Evolutionary conservation across 2,797 vertebrate genomes (phyloP).

Genomic region (Rhabdomys pumilio): DNA sequence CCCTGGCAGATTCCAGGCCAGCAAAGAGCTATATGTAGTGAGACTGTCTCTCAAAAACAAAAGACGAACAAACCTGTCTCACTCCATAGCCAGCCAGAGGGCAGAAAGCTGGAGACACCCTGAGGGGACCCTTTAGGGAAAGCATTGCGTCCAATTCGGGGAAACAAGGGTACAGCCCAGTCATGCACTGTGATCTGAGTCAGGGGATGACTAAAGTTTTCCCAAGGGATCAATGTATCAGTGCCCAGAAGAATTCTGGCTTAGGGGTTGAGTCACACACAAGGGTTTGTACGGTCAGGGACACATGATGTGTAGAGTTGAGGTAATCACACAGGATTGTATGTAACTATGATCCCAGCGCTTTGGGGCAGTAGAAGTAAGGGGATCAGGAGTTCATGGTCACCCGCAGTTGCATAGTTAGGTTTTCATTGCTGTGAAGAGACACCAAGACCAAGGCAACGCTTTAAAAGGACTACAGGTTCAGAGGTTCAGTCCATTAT

Average conservation of each 20-base stretch:
- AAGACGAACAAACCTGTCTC: not conserved
- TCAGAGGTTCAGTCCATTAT: not conserved
- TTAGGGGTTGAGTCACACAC: not conserved
- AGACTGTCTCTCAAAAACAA: not conserved
- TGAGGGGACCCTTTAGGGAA: not conserved
- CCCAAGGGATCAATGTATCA: not conserved
- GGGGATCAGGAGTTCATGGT: not conserved
- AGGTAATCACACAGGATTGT: not conserved
- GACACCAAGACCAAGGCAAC: not conserved
- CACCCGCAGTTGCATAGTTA: not conserved
- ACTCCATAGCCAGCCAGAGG: not conserved
- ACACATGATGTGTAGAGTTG: too few species aligned
- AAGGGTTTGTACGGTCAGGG: not conserved
- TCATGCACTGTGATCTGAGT: not conserved
- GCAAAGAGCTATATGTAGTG: not conserved
- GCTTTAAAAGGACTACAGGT: not conserved
- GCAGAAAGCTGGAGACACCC: not conserved
- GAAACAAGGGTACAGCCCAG: not conserved
- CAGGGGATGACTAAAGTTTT: rapidly evolving
- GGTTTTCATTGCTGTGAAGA: not conserved
- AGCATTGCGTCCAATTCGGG: not conserved
- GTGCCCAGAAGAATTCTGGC: not conserved
- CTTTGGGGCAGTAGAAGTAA: not conserved
- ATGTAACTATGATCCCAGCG: not conserved
- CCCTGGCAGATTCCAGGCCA: not conserved